Conservation (phyloP, 2,797 vertebrate genomes). For the Hafferia zeledoni region DNA sequence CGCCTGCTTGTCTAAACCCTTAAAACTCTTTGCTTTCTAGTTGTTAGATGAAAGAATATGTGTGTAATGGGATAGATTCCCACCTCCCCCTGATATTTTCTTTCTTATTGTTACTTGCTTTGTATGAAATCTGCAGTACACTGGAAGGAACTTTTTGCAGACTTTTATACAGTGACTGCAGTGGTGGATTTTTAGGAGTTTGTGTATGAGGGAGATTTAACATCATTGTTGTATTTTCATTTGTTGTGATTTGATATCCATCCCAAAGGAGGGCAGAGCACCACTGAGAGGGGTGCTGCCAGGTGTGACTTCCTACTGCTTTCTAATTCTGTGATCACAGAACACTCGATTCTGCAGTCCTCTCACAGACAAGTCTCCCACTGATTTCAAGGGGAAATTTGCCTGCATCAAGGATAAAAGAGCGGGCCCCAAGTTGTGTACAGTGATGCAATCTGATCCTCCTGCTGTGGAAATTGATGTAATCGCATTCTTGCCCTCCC, state of each 20-base stretch:
- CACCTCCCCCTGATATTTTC: background rate
- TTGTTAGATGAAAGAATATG: background rate
- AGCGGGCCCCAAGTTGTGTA: constrained; percentile 45
- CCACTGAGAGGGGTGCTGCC: constrained; percentile 29
- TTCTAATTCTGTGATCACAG: constrained; percentile 50
- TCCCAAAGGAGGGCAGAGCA: background rate
- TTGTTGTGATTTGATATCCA: constrained; percentile 24
- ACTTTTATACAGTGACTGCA: background rate
- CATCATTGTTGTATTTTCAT: background rate
- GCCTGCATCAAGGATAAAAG: constrained; percentile 50
- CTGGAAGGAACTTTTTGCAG: background rate
- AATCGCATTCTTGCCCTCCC: constrained; percentile 38
- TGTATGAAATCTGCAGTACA: background rate
- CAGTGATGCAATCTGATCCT: constrained; percentile 53
- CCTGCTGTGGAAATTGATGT: constrained; percentile 65
- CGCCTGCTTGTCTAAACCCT: background rate
- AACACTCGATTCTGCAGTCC: constrained; percentile 3
- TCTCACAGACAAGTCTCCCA: constrained; percentile 19
- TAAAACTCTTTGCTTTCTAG: background rate
- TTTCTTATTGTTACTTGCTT: background rate
- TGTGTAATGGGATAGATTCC: background rate
- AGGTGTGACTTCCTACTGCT: constrained; percentile 59
- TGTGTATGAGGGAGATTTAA: background rate
- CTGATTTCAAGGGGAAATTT: constrained; percentile 54
- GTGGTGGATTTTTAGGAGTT: background rate